Evolutionary conservation across 2,113 vertebrate genomes (phyloP).

Genomic region (Quiscalus mexicanus): DNA sequence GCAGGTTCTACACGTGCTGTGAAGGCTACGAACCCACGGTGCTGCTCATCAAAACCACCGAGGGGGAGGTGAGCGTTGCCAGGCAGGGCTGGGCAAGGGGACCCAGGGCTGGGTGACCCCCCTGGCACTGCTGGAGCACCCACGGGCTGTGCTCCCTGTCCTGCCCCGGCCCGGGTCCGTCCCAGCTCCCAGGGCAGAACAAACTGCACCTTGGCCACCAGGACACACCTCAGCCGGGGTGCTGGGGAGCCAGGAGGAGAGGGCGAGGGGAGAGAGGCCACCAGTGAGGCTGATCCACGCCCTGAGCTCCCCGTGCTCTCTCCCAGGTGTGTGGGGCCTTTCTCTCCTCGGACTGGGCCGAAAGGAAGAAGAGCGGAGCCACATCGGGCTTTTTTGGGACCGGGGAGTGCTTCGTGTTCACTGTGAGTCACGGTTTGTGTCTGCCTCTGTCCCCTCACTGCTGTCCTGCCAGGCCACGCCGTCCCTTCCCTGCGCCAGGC

Average conservation of each 20-base stretch:
- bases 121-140: background rate
- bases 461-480: background rate
- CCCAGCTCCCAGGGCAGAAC: background rate
- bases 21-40: background rate
- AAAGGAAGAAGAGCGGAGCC: constrained; percentile 74
- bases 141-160: background rate
- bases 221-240: background rate
- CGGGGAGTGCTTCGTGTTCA: constrained; percentile 88
- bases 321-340: constrained; percentile 83
- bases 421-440: constrained; percentile 63
- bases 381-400: constrained; percentile 81
- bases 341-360: constrained; percentile 81
- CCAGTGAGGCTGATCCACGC: accelerated
- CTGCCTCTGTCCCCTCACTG: background rate
- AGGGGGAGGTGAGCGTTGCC: background rate
- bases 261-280: background rate
- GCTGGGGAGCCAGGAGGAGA: background rate
- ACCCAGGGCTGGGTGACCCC: background rate
- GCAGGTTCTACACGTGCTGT: background rate
- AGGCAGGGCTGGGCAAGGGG: background rate
- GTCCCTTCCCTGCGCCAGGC: background rate
- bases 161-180: background rate
- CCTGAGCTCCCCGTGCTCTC: background rate
- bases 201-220: background rate
- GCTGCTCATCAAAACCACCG: background rate